Evolutionary conservation across 2,888 invertebrate species (phyloP), one percentile per base, ranked within the genome.

Genomic region (Microchrysa polita): DNA sequence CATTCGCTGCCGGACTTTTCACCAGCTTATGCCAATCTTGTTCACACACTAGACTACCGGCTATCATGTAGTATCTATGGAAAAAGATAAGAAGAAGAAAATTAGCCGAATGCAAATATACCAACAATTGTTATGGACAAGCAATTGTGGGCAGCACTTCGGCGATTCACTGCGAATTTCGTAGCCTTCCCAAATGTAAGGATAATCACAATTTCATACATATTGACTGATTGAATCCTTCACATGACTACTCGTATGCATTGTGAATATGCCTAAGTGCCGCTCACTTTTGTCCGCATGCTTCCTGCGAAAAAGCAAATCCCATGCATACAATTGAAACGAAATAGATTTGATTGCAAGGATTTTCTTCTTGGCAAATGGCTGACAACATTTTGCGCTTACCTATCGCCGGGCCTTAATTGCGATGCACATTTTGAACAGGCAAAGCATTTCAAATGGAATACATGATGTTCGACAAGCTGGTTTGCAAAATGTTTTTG

Each of bases 361-460:
- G 65, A 65, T 44, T 65, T 34, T 34, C 27, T 34, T 34, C n/a
- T n/a, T 44, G 34, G 55, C 18, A 42, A 63, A 42, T 63, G 20
- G 40, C 61, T 10, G 20, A n/a, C 42, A n/a, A 27, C 59, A 60
- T 16, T 60, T 20, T 10, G 27, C 53, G 53, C 83, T 84, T 82
- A 91, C 89, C 93, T 90, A 89, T 96, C 96, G 81, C 96, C 96
- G 80, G 93, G 91, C 86, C 92, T 90, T 80, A 96, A 91, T 85
- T 91, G 93, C 81, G 91, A 89, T 81, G 93, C 91, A 86, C 96
- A 96, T 86, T 95, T 95, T 85, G 93, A 94, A 88, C 96, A 96
- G 79, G 92, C 90, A 88, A 96, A 96, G 87, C 96, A 96, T 87
- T 95, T 94, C 87, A 95, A 90, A 88, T 96, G 96, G 89, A 95